phyloP scores from a whole-genome alignment of 2,888 invertebrate species.

The Sinodicranocentrus sp. region DNA sequence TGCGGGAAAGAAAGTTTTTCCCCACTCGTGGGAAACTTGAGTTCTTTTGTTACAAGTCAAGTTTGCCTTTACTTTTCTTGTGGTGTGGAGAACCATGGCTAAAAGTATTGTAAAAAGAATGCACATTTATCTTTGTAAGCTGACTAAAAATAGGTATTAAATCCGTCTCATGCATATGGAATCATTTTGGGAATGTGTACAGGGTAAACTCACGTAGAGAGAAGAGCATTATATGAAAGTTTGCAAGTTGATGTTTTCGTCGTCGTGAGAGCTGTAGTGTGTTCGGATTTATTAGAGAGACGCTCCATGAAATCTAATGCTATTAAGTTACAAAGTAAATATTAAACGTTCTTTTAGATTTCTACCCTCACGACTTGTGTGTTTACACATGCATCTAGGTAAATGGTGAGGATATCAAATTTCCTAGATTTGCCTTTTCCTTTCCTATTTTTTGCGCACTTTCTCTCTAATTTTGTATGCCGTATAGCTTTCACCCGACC shows the following conservation, averaged over 20 bases:
- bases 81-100: no score
- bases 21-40: no score
- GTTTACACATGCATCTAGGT: conserved; percentile 20
- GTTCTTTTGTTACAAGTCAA: no score
- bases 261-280: background rate
- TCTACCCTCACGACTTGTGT: background rate
- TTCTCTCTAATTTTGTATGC: background rate
- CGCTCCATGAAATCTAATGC: conserved; percentile 30
- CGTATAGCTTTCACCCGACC: background rate
- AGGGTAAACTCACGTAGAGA: no score
- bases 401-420: conserved; percentile 42
- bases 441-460: background rate
- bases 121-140: conserved; percentile 3
- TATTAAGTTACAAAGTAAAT: conserved; percentile 38
- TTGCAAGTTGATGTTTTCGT: background rate
- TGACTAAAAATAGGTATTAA: background rate
- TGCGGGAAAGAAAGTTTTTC: no score
- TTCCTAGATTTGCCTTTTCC: conserved; percentile 18
- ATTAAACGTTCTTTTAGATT: conserved; percentile 15
- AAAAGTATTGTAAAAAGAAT: no score
- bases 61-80: no score
- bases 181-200: no score
- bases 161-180: conserved; percentile 6
- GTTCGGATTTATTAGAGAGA: background rate
- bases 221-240: no score